Conservation (phyloP, 2,113 vertebrate genomes). For the Cochlearius cochlearius region DNA sequence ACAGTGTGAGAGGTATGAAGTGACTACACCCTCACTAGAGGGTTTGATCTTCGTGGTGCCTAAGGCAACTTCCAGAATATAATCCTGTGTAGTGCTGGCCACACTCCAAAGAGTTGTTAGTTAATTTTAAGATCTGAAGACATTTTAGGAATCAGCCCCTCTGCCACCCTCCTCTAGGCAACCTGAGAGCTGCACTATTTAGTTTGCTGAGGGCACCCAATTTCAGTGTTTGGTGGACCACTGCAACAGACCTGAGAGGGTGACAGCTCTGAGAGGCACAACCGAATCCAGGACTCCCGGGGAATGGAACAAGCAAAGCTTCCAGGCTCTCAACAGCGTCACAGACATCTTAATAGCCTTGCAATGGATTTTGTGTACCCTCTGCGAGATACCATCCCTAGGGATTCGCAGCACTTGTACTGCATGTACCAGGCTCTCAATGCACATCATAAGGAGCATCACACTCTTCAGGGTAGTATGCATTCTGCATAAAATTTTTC, state of each 20-base stretch:
- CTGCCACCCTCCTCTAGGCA: neutral
- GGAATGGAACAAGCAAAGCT: neutral
- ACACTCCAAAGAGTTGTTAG: neutral
- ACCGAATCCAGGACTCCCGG: neutral
- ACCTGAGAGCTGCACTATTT: neutral
- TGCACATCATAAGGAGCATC: neutral
- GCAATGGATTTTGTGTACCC: neutral
- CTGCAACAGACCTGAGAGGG: neutral
- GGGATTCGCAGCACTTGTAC: neutral
- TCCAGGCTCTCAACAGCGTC: neutral
- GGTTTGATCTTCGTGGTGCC: neutral
- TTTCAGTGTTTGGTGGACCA: neutral
- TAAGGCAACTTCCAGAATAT: neutral
- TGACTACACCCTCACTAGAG: accelerated
- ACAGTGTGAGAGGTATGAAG: neutral
- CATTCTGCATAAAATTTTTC: neutral
- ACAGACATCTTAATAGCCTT: neutral
- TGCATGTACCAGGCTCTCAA: neutral
- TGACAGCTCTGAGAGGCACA: neutral
- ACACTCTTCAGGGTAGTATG: neutral
- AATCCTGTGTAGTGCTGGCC: neutral
- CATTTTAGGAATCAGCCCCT: neutral
- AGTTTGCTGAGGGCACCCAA: neutral
- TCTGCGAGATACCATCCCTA: neutral
- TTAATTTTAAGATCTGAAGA: neutral